A percentile compares a stretch with the other conserved stretches of the same genome.
Evolutionary conservation across 2,113 vertebrate genomes (phyloP).

Genomic region (Osmerus eperlanus): DNA sequence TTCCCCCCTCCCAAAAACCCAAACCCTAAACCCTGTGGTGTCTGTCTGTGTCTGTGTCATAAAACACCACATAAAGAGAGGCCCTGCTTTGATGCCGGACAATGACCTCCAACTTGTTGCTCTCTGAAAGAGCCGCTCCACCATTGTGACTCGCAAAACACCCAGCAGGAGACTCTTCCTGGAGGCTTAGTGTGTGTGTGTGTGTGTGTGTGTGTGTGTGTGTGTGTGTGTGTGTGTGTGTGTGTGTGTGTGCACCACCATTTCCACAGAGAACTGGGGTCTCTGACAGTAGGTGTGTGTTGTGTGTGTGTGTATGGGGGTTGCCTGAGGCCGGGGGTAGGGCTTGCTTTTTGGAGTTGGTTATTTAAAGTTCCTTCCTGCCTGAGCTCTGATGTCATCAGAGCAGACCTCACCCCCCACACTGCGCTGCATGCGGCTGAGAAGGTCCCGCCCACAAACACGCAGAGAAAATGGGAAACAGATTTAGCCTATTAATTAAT

Average conservation of each 20-base stretch:
- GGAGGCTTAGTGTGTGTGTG: not conserved
- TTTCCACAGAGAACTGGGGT: not conserved
- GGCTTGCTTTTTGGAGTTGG: slow-evolving; percentile 7
- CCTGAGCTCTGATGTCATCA: slow-evolving; percentile 58
- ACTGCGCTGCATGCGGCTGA: slow-evolving; percentile 51
- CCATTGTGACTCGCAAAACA: slow-evolving; percentile 10
- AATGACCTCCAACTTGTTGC: slow-evolving; percentile 67
- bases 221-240: slow-evolving; percentile 12
- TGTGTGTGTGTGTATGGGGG: not conserved
- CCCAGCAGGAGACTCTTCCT: slow-evolving; percentile 10
- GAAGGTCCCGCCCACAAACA: slow-evolving; percentile 46
- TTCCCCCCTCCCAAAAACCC: not conserved
- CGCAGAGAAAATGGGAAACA: slow-evolving; percentile 62
- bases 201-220: slow-evolving; percentile 19
- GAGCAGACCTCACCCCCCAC: slow-evolving; percentile 49
- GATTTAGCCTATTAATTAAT: slow-evolving; percentile 60
- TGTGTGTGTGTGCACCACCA: not conserved
- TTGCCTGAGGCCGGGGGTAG: not conserved
- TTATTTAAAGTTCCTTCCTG: slow-evolving; percentile 54
- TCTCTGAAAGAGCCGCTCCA: slow-evolving; percentile 25
- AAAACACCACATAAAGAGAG: slow-evolving; percentile 58
- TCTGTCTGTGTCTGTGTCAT: slow-evolving; percentile 55
- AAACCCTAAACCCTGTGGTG: slow-evolving; percentile 25
- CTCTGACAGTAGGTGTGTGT: not conserved
- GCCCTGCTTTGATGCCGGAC: slow-evolving; percentile 62